Conservation (phyloP, 2,888 invertebrate genomes). For the Napeogenes inachia region DNA sequence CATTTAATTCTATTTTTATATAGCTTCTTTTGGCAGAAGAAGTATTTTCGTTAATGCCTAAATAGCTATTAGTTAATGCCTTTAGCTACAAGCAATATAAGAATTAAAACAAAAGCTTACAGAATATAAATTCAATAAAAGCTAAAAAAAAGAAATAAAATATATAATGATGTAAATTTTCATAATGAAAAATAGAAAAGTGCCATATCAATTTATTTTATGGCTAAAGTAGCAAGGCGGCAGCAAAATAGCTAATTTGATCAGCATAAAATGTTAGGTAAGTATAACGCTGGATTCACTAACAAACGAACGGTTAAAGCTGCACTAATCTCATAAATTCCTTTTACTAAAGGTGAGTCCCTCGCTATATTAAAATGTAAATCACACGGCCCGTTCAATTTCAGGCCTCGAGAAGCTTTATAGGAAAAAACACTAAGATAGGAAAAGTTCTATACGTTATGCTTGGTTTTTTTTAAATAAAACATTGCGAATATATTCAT, state of each 20-base stretch:
- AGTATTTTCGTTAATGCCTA: too few relatives aligned
- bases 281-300: slow-evolving; percentile 31
- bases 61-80: too few relatives aligned
- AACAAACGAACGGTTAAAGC: slow-evolving; percentile 48
- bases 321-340: slow-evolving; percentile 69
- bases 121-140: too few relatives aligned
- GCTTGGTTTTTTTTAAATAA: too few relatives aligned
- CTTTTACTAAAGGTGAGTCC: slow-evolving; percentile 69
- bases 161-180: too few relatives aligned
- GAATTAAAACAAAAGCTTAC: too few relatives aligned
- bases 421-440: not conserved
- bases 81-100: too few relatives aligned
- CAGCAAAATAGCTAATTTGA: slow-evolving; percentile 47
- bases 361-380: slow-evolving; percentile 75
- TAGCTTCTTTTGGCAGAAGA: too few relatives aligned
- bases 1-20: not conserved
- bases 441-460: not conserved
- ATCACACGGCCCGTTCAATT: slow-evolving; percentile 74
- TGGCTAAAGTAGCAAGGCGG: slow-evolving; percentile 23
- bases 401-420: slow-evolving; percentile 66
- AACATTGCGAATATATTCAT: too few relatives aligned
- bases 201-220: too few relatives aligned
- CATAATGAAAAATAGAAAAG: too few relatives aligned
- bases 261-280: slow-evolving; percentile 45
- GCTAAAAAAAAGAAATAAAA: too few relatives aligned